These are phyloP conservation scores for Megalops cyprinoides DNA, from an alignment of 2,797 vertebrate genomes.

Conservation along the genomic window DNA sequence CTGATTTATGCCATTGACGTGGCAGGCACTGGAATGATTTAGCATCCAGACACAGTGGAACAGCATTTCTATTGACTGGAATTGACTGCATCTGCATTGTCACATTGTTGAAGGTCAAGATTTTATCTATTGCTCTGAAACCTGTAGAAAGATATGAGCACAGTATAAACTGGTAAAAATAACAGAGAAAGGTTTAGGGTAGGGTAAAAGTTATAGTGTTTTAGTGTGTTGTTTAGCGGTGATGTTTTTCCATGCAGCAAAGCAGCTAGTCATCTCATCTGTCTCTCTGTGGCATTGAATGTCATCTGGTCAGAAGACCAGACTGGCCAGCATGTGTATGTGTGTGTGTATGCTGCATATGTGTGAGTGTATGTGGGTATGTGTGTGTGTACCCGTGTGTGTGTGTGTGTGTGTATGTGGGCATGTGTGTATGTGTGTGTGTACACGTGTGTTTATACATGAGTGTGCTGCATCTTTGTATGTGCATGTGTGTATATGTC, in stretches of 20 bases:
- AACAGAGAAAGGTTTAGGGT: constrained; percentile 38
- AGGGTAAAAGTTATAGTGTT: not conserved
- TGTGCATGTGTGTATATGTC: too few relatives aligned
- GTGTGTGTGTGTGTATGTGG: constrained; percentile 17
- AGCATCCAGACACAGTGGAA: constrained; percentile 34
- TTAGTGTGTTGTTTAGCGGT: not conserved
- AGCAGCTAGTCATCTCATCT: constrained; percentile 12
- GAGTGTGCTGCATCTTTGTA: too few relatives aligned
- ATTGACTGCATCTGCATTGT: not conserved
- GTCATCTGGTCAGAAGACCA: too few relatives aligned
- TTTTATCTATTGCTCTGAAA: not conserved
- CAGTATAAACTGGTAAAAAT: not conserved
- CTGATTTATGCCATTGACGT: constrained; percentile 48
- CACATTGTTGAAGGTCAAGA: too few relatives aligned
- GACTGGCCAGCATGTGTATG: too few relatives aligned
- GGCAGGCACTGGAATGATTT: constrained; percentile 43
- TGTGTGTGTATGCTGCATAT: too few relatives aligned
- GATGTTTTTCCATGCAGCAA: not conserved
- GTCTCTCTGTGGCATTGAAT: constrained; percentile 29
- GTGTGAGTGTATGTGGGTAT: constrained; percentile 24
- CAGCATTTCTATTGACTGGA: constrained; percentile 19
- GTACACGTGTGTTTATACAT: too few relatives aligned
- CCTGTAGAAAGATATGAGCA: not conserved
- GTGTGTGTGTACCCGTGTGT: not conserved
- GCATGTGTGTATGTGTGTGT: not conserved